These are phyloP conservation scores for Erannis defoliaria DNA, from an alignment of 2,888 invertebrate genomes.

Conservation along the genomic window DNA sequence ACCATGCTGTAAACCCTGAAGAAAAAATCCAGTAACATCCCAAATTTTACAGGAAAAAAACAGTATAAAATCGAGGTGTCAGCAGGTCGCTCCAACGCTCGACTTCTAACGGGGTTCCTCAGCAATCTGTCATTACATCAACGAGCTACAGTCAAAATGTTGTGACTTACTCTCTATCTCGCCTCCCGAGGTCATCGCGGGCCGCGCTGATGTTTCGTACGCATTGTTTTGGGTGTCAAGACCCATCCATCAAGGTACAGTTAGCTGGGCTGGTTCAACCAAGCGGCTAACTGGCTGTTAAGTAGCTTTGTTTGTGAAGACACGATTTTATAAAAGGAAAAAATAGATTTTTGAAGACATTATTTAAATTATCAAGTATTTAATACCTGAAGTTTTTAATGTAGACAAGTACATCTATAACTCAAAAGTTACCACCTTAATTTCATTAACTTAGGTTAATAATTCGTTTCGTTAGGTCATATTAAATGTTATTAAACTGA, in stretches of 20 bases:
- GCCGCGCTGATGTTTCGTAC: slow-evolving; percentile 62
- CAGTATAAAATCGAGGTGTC: slow-evolving; percentile 54
- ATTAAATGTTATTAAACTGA: too few relatives aligned
- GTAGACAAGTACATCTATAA: too few relatives aligned
- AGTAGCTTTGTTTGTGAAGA: background rate
- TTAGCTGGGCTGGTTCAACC: slow-evolving; percentile 17
- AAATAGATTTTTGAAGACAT: too few relatives aligned
- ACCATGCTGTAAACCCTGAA: too few relatives aligned
- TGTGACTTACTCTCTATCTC: slow-evolving; percentile 71
- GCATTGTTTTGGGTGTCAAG: slow-evolving; percentile 75
- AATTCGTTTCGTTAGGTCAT: too few relatives aligned
- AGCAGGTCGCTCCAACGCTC: slow-evolving; percentile 59
- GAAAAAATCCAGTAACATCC: too few relatives aligned
- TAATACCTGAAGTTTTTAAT: too few relatives aligned
- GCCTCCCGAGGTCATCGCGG: slow-evolving; percentile 63
- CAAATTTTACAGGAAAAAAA: background rate
- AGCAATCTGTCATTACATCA: slow-evolving; percentile 61
- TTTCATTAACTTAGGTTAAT: too few relatives aligned
- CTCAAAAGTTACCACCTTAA: too few relatives aligned
- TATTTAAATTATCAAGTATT: too few relatives aligned
- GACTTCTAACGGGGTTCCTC: slow-evolving; percentile 51
- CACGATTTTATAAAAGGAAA: too few relatives aligned
- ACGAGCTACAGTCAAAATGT: slow-evolving; percentile 67
- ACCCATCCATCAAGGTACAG: slow-evolving; percentile 75
- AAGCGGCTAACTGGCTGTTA: slow-evolving; percentile 7